Base-by-base conservation (phyloP, 2,797 vertebrate species). In the Agapornis canus region DNA sequence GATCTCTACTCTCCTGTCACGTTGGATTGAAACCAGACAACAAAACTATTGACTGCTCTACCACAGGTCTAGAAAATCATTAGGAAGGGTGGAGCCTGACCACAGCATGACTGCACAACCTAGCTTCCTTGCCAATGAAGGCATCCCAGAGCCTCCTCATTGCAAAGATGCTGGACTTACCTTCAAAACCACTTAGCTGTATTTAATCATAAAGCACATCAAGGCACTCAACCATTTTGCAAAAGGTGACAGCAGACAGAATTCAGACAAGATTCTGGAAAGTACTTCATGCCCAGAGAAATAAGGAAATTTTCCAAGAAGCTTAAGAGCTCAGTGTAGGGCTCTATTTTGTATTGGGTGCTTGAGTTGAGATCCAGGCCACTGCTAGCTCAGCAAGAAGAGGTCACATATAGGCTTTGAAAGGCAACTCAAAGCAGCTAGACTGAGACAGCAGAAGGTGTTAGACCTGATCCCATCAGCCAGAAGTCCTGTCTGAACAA, bases 1-100 rank as follows among this genome's bases (percentile, higher is more conserved):
- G 45, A 90, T 86, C 80, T 83, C 65, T 32, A 17, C 57, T 88
- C 31, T 23, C 45, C 59, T 59, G 59, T 82, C 86, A 65, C 47
- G 35, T 3, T 42, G 59, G 77, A 86, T 86, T 92, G 90, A 96
- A 96, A 92, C 32, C 83, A 93, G 86, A 69, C 86, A 79, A 92
- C 0, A 0, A 64, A 95, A 79, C 23, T 75, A 95, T 86, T 12
- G 77, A 86, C 73, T 47, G 20, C 21, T 83, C 60, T 35, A 39
- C 52, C 17, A 56, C 0, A 0, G 7, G 32, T 27, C 73, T 65
- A 37, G 43, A 32, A 94, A 86, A 69, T 84, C 49, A 4, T 14
- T 86, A 61, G 26, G 40, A 59, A 73, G 32, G 65, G 42, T 37
- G 81, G 66, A 77, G 73, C 16, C 56, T 63, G 16, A 13, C 10